Conservation (phyloP, 37 sponge, comb jelly and placozoan genomes). For the Mnemiopsis leidyi region DNA sequence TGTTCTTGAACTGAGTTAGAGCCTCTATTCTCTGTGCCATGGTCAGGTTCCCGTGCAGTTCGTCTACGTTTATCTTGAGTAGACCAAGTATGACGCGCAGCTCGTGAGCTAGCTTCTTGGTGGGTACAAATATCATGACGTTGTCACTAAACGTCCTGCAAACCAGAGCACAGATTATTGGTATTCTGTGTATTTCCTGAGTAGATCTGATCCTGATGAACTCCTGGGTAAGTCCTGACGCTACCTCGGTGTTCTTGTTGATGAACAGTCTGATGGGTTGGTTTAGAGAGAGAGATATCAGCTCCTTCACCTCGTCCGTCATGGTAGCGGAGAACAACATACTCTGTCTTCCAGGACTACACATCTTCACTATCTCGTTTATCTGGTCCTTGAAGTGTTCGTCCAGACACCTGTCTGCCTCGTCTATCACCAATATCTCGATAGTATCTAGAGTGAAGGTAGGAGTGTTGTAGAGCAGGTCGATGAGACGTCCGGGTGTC, state of each 20-base stretch:
- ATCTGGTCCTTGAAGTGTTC: conserved; percentile 96
- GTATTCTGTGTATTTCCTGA: conserved; percentile 48
- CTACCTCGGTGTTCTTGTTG: conserved; percentile 92
- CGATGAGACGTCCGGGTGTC: conserved; percentile 94
- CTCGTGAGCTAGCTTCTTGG: conserved; percentile 85
- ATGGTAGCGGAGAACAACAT: conserved; percentile 99
- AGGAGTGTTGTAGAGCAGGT: conserved; percentile 96
- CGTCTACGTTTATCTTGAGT: conserved; percentile 79
- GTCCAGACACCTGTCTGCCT: conserved; percentile 96
- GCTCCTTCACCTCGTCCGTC: conserved; percentile 97
- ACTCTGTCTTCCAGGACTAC: conserved; percentile 85
- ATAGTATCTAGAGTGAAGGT: conserved; percentile 85
- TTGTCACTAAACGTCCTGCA: conserved; percentile 85
- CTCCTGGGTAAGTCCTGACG: conserved; percentile 90
- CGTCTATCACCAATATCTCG: conserved; percentile 95
- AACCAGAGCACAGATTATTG: conserved; percentile 78
- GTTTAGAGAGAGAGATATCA: conserved; percentile 82
- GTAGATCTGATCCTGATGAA: conserved; percentile 76
- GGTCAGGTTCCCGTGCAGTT: conserved; percentile 93
- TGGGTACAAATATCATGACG: conserved; percentile 87
- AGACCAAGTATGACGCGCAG: conserved; percentile 85
- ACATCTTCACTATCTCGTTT: conserved; percentile 86
- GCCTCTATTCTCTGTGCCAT: conserved; percentile 92
- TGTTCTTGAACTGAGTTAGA: conserved; percentile 81
- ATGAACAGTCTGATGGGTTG: conserved; percentile 93